Percentiles rank a stretch among this genome's conserved stretches.
phyloP scores from a whole-genome alignment of 2,888 invertebrate species.

The Trilocha varians region DNA sequence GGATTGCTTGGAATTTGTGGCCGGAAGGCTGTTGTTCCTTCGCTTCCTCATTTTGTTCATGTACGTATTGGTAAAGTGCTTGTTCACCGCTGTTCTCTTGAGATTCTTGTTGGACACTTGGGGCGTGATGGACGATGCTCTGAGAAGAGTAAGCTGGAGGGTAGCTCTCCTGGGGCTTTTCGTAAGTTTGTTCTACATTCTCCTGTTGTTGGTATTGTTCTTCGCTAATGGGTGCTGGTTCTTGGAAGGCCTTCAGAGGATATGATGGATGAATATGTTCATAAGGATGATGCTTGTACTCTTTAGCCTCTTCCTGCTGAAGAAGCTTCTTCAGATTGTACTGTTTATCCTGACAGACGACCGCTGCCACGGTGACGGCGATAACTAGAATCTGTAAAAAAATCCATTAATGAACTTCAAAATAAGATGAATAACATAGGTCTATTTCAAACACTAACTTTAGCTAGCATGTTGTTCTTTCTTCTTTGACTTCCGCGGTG shows the following conservation, averaged over 20 bases:
- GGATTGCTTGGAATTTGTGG: slow-evolving; percentile 20
- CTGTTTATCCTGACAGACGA: slow-evolving; percentile 35
- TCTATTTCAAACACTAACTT: slow-evolving; percentile 38
- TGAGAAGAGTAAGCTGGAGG: slow-evolving; percentile 40
- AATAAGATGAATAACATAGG: slow-evolving; percentile 10
- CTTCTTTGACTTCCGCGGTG: slow-evolving; percentile 61
- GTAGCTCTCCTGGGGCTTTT: slow-evolving; percentile 18
- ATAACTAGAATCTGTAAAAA: slow-evolving; percentile 45
- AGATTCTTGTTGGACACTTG: slow-evolving; percentile 30
- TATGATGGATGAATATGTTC: slow-evolving; percentile 20
- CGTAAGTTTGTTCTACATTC: slow-evolving; percentile 6
- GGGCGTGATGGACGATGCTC: slow-evolving; percentile 35
- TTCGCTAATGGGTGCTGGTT: slow-evolving; percentile 36
- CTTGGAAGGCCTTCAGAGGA: slow-evolving; percentile 26
- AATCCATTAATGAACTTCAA: slow-evolving; percentile 8
- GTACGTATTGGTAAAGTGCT: slow-evolving; percentile 35
- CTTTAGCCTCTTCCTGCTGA: slow-evolving; percentile 37
- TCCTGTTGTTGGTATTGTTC: slow-evolving; percentile 21
- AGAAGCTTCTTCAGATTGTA: slow-evolving; percentile 32
- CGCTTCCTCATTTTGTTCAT: slow-evolving; percentile 25
- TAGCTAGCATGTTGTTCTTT: slow-evolving; percentile 63
- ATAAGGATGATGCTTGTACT: slow-evolving; percentile 31
- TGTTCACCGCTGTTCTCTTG: slow-evolving; percentile 33
- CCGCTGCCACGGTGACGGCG: slow-evolving; percentile 28
- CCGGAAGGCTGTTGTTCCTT: slow-evolving; percentile 14